Evolutionary conservation across 1,140 invertebrate genomes (phyloP), one percentile per base, ranked within the genome.

Genomic region (Trissolcus basalis): DNA sequence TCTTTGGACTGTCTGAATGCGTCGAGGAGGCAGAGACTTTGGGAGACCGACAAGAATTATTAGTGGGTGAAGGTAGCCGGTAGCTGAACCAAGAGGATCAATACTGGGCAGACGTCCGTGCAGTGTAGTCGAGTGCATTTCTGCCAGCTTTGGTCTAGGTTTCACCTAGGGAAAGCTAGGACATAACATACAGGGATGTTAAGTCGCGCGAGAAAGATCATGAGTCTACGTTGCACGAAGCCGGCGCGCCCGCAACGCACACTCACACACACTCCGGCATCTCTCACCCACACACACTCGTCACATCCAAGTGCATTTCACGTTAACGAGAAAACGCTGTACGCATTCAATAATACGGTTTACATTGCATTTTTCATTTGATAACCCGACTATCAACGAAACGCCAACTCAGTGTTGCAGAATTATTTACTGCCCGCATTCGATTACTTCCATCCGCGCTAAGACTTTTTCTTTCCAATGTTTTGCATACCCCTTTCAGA

Each of bases 1-100:
- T 81, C 50, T 53, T 56, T 56, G 13, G 56, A 13, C 19, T 44
- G 3, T 51, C 43, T 56, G 36, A 49, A 51, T 49, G 74, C 80
- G 81, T 77, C 83, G 83, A 80, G 81, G 84, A 84, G 82, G 81
- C 83, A 83, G 19, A 27, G 82, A 82, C 83, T 87, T 86, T 81
- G 80, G 85, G 86, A 86, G 86, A 86, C 86, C 87, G 86, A 88
- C 86, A 88, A 88, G 86, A 88, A 88, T 88, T 87, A 88, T 88
- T 88, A 87, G 87, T 86, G 86, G 86, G 86, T 84, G 84, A 88
- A 88, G 85, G 86, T 88, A 87, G 86, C 86, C 86, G 83, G 85
- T 86, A 85, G 85, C 85, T 84, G 83, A 87, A 84, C 85, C 80
- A 81, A 82, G 84, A 82, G 82, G 85, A 87, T 87, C 85, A 88